These are phyloP conservation scores for Protobothrops flavoviridis DNA, from an alignment of 2,113 vertebrate genomes.

Conservation along the genomic window DNA sequence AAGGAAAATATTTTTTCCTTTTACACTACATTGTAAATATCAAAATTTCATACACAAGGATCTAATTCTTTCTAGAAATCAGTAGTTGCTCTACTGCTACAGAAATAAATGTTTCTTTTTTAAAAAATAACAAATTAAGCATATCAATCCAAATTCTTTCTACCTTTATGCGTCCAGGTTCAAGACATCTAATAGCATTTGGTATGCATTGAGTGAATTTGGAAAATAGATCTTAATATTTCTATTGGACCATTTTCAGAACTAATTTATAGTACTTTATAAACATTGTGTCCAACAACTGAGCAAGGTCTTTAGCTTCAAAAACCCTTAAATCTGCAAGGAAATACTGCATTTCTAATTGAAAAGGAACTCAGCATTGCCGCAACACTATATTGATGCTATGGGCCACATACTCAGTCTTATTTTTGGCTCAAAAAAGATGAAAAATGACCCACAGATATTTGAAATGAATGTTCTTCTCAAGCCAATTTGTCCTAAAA, in stretches of 20 bases:
- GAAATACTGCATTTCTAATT: background rate
- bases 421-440: background rate
- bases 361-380: background rate
- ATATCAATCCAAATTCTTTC: background rate
- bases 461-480: background rate
- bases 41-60: background rate
- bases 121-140: background rate
- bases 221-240: background rate
- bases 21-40: background rate
- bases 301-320: background rate
- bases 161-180: background rate
- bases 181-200: background rate
- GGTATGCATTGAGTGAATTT: background rate
- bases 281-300: background rate
- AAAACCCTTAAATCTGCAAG: background rate
- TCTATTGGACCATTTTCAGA: background rate
- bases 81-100: background rate
- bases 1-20: background rate
- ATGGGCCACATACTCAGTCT: background rate
- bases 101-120: background rate
- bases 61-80: background rate
- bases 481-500: background rate
- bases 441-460: background rate
- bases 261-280: background rate
- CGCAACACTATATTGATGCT: background rate